Conservation (phyloP, 2,113 vertebrate species). For the Mugil cephalus region DNA sequence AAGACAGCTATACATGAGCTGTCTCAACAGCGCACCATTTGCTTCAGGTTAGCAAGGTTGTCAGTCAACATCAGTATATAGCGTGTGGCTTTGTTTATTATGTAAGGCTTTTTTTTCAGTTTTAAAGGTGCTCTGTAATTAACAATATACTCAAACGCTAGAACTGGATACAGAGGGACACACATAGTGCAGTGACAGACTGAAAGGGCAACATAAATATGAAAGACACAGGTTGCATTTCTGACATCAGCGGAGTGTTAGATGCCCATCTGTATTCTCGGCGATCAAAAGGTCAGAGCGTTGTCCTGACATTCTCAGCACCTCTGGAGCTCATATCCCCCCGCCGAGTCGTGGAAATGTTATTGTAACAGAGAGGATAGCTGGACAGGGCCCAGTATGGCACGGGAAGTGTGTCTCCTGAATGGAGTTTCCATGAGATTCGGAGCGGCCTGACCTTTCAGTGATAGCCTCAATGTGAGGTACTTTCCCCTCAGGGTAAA, state of each 20-base stretch:
- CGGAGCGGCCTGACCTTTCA: constrained; percentile 75
- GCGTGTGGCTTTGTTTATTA: background rate
- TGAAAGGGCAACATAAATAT: constrained; percentile 68
- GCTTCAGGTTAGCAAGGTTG: too few relatives aligned
- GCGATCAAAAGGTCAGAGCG: constrained; percentile 75
- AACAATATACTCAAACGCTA: constrained; percentile 27
- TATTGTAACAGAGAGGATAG: constrained; percentile 68
- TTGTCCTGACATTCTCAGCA: constrained; percentile 76
- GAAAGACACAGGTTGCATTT: constrained; percentile 61
- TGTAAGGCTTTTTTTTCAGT: background rate
- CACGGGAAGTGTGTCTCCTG: constrained; percentile 40
- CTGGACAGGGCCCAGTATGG: constrained; percentile 37
- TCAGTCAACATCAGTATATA: too few relatives aligned
- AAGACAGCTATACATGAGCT: too few relatives aligned
- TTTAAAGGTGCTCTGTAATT: constrained; percentile 3
- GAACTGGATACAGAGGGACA: constrained; percentile 1
- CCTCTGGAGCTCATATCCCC: constrained; percentile 58
- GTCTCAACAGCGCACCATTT: too few relatives aligned
- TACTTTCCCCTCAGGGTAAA: constrained; percentile 73
- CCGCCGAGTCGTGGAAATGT: constrained; percentile 51
- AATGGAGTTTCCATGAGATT: constrained; percentile 74
- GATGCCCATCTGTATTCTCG: constrained; percentile 72
- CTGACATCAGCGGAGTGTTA: constrained; percentile 50
- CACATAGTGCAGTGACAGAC: constrained; percentile 23
- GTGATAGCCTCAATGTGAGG: constrained; percentile 72